Base-by-base conservation (phyloP, 1,140 invertebrate genomes). In the Drosophila suzukii region DNA sequence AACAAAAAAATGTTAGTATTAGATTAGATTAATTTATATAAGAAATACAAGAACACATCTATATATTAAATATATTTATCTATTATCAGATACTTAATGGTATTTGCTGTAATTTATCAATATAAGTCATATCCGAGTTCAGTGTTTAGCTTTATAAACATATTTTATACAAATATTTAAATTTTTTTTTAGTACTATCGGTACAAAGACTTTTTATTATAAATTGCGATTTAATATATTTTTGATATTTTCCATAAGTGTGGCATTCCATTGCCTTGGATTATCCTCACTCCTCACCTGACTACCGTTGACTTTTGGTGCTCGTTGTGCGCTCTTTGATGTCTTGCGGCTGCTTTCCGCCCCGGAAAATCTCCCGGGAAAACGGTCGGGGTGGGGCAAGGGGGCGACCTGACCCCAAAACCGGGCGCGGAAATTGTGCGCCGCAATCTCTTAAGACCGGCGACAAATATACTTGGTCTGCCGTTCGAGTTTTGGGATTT, bases 371-470 rank as follows among this genome's bases (percentile, higher is more conserved):
- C 68, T 71, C 50, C n/a, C 1, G 57, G 55, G 36, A 39, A 12
- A 49, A 62, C 12, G 49, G 53, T 8, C 47, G 38, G n/a, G 53
- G 46, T 0, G 27, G 27, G 27, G 27, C 27, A 7, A 15, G 15
- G 17, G 8, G 63, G 47, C 20, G 11, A 44, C 59, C 46, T 43
- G 38, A 66, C 60, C 59, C 49, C 59, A 43, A 49, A 39, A 39
- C 62, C 54, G 32, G 44, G 36, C 67, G 76, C 72, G 79, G 83
- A 89, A 89, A 88, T 88, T 89, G 72, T 84, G 66, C 65, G 77
- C 81, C 84, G 77, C 84, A 89, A 89, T 89, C 84, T 89, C 84
- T 89, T 89, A 89, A 89, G 84, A 84, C 84, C 84, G 70, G 85
- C 84, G 84, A 89, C 84, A 89, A 89, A 89, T 89, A 89, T 81